A percentile compares a stretch with the other conserved stretches of the same genome.
Evolutionary conservation across 1,140 invertebrate genomes (phyloP).

Genomic region (Drosophila guanche): DNA sequence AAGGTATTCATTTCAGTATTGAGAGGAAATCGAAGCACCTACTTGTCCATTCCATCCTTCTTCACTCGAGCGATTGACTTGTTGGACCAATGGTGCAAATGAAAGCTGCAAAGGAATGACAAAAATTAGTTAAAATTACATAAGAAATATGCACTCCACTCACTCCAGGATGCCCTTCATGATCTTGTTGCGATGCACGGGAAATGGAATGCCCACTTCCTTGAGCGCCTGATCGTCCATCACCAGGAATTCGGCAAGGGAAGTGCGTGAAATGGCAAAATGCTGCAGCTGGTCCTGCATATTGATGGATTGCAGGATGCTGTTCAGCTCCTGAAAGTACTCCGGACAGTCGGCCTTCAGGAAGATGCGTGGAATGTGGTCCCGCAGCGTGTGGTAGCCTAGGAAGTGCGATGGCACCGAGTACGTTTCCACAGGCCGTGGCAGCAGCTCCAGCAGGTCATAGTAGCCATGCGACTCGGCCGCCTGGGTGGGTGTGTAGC

Average conservation of each 20-base stretch:
- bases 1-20: background rate
- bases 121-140: background rate
- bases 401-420: conserved; percentile 57
- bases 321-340: conserved; percentile 83
- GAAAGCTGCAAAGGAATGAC: conserved; percentile 51
- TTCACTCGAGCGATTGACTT: conserved; percentile 68
- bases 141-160: conserved; percentile 25
- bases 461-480: conserved; percentile 82
- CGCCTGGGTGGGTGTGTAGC: conserved; percentile 83
- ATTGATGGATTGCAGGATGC: conserved; percentile 79
- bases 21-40: background rate
- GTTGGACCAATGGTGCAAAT: conserved; percentile 76
- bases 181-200: conserved; percentile 83
- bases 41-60: conserved; percentile 68
- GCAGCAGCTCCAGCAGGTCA: conserved; percentile 83
- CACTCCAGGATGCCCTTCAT: conserved; percentile 82
- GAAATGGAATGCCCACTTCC: conserved; percentile 79
- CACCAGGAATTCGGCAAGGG: conserved; percentile 83
- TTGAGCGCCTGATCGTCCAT: conserved; percentile 79
- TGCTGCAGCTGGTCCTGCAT: conserved; percentile 73
- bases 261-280: conserved; percentile 78
- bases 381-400: conserved; percentile 61
- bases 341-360: conserved; percentile 81
- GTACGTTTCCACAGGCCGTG: conserved; percentile 58
- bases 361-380: conserved; percentile 78